Base-by-base conservation (phyloP, 2,113 vertebrate species). In the Ursus arctos region DNA sequence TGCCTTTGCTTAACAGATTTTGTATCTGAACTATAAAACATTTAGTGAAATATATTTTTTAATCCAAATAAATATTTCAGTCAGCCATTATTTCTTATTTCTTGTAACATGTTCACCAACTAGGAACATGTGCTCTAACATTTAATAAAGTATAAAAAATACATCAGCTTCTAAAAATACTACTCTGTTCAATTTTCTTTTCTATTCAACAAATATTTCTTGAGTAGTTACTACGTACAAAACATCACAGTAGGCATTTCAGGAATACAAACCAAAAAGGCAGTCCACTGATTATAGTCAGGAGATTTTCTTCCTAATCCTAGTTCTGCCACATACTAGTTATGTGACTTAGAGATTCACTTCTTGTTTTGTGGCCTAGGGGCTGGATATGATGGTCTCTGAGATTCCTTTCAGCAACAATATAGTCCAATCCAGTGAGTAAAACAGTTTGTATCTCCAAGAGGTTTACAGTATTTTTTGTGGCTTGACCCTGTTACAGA, bases 21-120 rank as follows among this genome's bases (percentile, higher is more conserved):
- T 95, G 1, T 81, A 53, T 94, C 24, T 92, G 26, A 92, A 90
- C 26, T 90, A 0, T 76, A 88, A 98, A 97, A 69, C 19, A 87
- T 87, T 88, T 79, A 87, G 21, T 72, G 40, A 91, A 92, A 81
- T 96, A 82, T 63, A 63, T 90, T 55, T 96, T 95, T 95, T 91
- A 24, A 89, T 71, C 26, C 71, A 81, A 90, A 81, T 88, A 96
- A 95, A 74, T 87, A 95, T 96, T 97, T 90, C 33, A 94, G 9
- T 79, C 49, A 88, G 14, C 36, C 81, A 74, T 85, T 95, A 83
- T 2, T 12, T 92, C n/a, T 11, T 83, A 94, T 40, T 88, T 0
- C 74, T 15, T 97, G 16, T 93, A 92, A 85, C 31, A 36, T 85
- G 7, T 88, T 97, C 49, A 94, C 24, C 53, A 81, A 81, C 14